These are phyloP conservation scores for Himalopsyche kuldschensis DNA, from an alignment of 2,888 invertebrate species.

Conservation along the genomic window DNA sequence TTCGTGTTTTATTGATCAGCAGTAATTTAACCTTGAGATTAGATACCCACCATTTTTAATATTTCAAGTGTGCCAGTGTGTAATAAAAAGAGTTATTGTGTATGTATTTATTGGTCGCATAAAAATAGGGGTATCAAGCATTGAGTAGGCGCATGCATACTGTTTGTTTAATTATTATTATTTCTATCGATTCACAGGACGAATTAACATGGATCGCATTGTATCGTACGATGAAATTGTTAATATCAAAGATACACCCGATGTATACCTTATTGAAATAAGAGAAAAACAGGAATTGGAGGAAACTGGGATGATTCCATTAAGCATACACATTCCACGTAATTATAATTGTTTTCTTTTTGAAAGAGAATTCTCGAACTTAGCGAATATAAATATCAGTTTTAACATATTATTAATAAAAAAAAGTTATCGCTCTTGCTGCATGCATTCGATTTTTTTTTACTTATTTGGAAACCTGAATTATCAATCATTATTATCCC, in stretches of 20 bases:
- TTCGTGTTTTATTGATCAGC: too few relatives aligned
- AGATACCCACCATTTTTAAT: too few relatives aligned
- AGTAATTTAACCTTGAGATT: too few relatives aligned
- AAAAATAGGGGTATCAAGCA: neutral
- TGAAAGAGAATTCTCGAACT: too few relatives aligned
- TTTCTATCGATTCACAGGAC: neutral
- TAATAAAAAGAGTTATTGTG: too few relatives aligned
- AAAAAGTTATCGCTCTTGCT: too few relatives aligned
- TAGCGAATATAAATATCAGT: too few relatives aligned
- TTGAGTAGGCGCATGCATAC: neutral
- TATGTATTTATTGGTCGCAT: neutral
- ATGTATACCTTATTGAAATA: conserved; percentile 58
- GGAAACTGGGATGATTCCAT: conserved; percentile 58
- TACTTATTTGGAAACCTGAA: too few relatives aligned
- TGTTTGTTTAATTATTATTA: neutral
- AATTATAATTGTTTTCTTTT: conserved; percentile 41
- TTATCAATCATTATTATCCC: too few relatives aligned
- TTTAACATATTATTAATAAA: neutral
- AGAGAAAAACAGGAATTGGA: conserved; percentile 59
- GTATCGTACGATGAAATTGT: conserved; percentile 31
- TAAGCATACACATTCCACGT: conserved; percentile 61
- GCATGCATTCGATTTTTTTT: too few relatives aligned
- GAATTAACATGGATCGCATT: conserved; percentile 15
- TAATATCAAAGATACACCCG: conserved; percentile 44
- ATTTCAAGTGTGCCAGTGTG: too few relatives aligned